Evolutionary conservation across 2,888 invertebrate genomes (phyloP).

Genomic region (Chloroclystis v-ata): DNA sequence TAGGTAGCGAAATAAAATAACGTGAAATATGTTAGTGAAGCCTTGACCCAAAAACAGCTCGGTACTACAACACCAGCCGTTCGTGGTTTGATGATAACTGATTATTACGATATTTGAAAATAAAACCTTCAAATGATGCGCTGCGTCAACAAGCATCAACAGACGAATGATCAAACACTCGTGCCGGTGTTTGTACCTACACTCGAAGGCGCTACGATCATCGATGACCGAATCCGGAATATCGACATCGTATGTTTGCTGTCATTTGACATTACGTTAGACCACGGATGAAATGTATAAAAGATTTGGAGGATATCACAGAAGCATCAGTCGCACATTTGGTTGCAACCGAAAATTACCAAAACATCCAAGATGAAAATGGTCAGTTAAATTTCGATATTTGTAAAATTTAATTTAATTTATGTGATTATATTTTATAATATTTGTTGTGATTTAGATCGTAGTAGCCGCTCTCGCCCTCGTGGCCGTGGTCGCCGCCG

Average conservation of each 20-base stretch:
- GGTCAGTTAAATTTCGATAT: constrained; percentile 45
- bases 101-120: constrained; percentile 45
- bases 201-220: constrained; percentile 38
- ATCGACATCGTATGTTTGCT: constrained; percentile 58
- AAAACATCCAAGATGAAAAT: constrained; percentile 61
- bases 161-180: constrained; percentile 33
- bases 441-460: constrained; percentile 23
- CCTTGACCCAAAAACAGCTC: constrained; percentile 10
- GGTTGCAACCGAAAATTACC: constrained; percentile 48
- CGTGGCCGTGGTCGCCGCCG: constrained; percentile 50
- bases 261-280: constrained; percentile 64
- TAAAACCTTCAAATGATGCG: constrained; percentile 45
- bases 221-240: constrained; percentile 59
- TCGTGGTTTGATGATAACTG: constrained; percentile 42
- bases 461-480: constrained; percentile 50
- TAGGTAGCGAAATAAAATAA: too few species aligned
- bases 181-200: constrained; percentile 26
- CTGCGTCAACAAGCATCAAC: constrained; percentile 33
- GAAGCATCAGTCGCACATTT: constrained; percentile 63
- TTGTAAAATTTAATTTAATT: not conserved
- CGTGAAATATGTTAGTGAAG: not conserved
- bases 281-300: constrained; percentile 65
- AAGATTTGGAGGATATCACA: constrained; percentile 53
- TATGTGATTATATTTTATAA: not conserved
- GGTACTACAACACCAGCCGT: not conserved